Evolutionary conservation across 2,113 vertebrate genomes (phyloP), one percentile per base, ranked within the genome.

Genomic region (Crotophaga sulcirostris): DNA sequence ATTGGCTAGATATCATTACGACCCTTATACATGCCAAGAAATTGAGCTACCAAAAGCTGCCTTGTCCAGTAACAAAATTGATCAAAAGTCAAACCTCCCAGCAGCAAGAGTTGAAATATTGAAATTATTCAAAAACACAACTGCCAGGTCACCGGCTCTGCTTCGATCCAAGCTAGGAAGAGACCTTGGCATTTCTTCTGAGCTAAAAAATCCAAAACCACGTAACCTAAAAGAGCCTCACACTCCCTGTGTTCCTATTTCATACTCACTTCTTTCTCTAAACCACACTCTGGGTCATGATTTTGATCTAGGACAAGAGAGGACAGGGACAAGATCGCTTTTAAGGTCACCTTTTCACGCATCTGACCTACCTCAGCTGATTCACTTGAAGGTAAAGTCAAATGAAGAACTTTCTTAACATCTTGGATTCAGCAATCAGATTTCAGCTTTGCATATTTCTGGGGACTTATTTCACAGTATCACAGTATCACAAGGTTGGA

Each of bases 321-420:
- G 42, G 63, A 58, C 1, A 75, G 49, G 0, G 1, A 40, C 13
- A 29, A 70, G 45, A 54, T 11, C 0, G 0, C 63, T 66, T 9
- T n/a, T 45, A 16, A 80, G 58, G 74, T 40, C 28, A 20, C 16
- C 7, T 3, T 33, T n/a, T 19, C 24, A 1, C 0, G 4, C 3
- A 5, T 1, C 62, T 59, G 34, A 10, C 2, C 0, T 1, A 62
- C 21, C 59, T 23, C 11, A 34, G 34, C 26, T 24, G 44, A n/a
- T 15, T 31, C 21, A 16, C 42, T 13, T 18, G 26, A 47, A 42
- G 28, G 60, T 8, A 25, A 73, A 82, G 13, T 19, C 38, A 62
- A 66, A 51, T 6, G 3, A 25, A 72, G 36, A 44, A 28, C 16
- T 34, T n/a, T 33, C 34, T 25, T 11, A 40, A 23, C n/a, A 8